A percentile compares a stretch with the other conserved stretches of the same genome.
Evolutionary conservation across 2,888 invertebrate species (phyloP).

Genomic region (Megamerina dolium): DNA sequence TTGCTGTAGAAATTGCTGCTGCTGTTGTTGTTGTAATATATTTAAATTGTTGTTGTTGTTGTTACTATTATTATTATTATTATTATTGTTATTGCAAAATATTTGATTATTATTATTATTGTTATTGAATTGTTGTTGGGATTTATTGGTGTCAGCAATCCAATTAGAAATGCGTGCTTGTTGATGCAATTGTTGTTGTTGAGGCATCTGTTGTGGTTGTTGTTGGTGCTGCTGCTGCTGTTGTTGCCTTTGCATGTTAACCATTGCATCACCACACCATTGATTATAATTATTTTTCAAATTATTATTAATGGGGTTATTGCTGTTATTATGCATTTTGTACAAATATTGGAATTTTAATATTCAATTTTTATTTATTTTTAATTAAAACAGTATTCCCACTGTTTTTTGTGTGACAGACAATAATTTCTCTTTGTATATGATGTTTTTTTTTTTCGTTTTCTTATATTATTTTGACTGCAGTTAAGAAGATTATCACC

Average conservation of each 20-base stretch:
- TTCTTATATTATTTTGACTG: constrained; percentile 15
- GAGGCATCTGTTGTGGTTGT: constrained; percentile 20
- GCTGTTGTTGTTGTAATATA: constrained; percentile 10
- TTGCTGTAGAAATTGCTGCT: constrained; percentile 6
- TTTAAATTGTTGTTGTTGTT: constrained; percentile 21
- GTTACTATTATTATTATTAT: constrained; percentile 1
- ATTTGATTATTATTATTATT: constrained; percentile 1
- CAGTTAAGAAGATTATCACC: too few relatives aligned
- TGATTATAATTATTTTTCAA: background rate
- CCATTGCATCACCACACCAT: constrained; percentile 4
- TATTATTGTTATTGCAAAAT: constrained; percentile 19
- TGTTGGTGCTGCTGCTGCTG: constrained; percentile 16
- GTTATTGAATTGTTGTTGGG: constrained; percentile 18
- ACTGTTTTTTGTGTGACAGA: constrained; percentile 1
- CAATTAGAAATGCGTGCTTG: constrained; percentile 26
- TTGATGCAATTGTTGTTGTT: constrained; percentile 21
- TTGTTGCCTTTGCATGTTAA: constrained; percentile 4
- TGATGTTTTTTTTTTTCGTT: constrained; percentile 16
- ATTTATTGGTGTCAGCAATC: constrained; percentile 29
- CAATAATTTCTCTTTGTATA: background rate
- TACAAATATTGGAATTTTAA: too few relatives aligned
- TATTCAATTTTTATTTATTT: too few relatives aligned
- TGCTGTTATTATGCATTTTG: constrained; percentile 9
- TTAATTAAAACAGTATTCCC: too few relatives aligned
- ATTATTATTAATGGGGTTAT: background rate